phyloP scores from a whole-genome alignment of 37 sponge, comb jelly and placozoan genomes.

The Eunapius fragilis region DNA sequence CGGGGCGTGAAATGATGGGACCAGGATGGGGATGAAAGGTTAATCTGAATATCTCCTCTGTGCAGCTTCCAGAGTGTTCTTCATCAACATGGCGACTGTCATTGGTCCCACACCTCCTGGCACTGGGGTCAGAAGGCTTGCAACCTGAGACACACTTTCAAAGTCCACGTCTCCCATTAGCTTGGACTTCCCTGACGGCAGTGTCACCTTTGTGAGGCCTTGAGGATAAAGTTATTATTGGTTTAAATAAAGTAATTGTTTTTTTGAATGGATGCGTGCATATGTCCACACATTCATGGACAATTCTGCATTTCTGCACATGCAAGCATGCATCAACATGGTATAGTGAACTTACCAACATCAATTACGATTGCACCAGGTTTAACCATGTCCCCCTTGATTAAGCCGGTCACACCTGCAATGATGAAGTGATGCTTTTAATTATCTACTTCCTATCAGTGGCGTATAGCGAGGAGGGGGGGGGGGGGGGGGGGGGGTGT shows the following conservation, averaged over 20 bases:
- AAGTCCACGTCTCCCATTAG: conserved; percentile 85
- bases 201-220: conserved; percentile 46
- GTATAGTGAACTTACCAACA: conserved; percentile 42
- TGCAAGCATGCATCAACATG: no score
- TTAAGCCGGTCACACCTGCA: conserved; percentile 67
- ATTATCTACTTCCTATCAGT: no score
- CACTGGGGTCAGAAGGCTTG: conserved; percentile 81
- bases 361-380: conserved; percentile 82
- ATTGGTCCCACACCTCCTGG: conserved; percentile 93
- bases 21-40: no score
- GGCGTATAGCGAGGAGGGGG: no score
- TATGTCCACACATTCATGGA: no score
- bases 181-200: conserved; percentile 37
- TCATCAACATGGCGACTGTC: conserved; percentile 84
- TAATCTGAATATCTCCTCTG: background rate
- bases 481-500: no score
- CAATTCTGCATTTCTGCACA: no score
- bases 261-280: no score
- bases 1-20: no score
- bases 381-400: conserved; percentile 83
- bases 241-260: background rate
- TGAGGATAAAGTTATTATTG: background rate
- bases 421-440: no score
- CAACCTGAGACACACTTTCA: conserved; percentile 52
- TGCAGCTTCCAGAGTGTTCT: conserved; percentile 72